Conservation (phyloP, 1,140 invertebrate species). For the Diorhabda elongata region DNA sequence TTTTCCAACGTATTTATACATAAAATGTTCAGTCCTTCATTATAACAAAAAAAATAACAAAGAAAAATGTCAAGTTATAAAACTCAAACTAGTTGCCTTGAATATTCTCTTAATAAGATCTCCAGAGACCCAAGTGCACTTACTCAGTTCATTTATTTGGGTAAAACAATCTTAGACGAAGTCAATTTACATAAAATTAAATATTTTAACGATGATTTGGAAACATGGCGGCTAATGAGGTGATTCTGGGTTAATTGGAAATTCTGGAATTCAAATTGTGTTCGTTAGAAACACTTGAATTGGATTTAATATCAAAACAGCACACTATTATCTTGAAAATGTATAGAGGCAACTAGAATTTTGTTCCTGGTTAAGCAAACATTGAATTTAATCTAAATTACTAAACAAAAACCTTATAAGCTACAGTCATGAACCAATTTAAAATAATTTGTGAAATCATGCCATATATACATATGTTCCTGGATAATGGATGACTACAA, state of each 20-base stretch:
- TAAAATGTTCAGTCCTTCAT: too few relatives aligned
- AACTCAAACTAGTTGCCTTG: background rate
- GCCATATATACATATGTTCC: too few relatives aligned
- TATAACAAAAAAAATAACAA: too few relatives aligned
- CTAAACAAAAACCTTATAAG: too few relatives aligned
- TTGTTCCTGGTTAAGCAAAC: too few relatives aligned
- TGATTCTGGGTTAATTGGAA: constrained; percentile 2
- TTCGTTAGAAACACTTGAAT: background rate
- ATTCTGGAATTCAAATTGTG: background rate
- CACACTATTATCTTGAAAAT: too few relatives aligned
- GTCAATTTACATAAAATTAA: constrained; percentile 3
- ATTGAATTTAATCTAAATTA: too few relatives aligned
- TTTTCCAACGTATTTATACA: too few relatives aligned
- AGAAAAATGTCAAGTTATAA: background rate
- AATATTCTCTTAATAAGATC: background rate
- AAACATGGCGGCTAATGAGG: background rate
- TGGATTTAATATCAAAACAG: background rate
- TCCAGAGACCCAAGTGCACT: background rate
- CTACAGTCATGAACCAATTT: too few relatives aligned
- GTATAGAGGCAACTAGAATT: too few relatives aligned
- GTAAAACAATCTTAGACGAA: background rate
- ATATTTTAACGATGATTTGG: background rate
- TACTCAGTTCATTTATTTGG: background rate
- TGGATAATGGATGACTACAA: too few relatives aligned
- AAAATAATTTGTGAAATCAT: too few relatives aligned